phyloP scores from a whole-genome alignment of 2,888 invertebrate species.

The Stenoptilia bipunctidactyla region DNA sequence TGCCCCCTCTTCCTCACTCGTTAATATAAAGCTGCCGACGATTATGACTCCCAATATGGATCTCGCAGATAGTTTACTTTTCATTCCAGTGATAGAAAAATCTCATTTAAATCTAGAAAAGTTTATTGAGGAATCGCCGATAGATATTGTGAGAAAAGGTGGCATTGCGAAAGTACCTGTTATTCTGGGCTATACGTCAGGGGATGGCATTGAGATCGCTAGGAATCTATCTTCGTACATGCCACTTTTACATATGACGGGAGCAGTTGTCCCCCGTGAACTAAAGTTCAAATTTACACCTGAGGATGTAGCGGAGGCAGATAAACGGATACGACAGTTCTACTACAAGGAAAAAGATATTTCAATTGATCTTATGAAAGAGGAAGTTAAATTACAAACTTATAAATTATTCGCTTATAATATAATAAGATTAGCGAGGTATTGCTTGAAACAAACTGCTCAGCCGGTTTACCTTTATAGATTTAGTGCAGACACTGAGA shows the following conservation, averaged over 20 bases:
- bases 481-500: conserved; percentile 47
- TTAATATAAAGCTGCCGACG: conserved; percentile 41
- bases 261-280: conserved; percentile 50
- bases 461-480: conserved; percentile 45
- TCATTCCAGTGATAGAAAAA: conserved; percentile 57
- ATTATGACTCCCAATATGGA: conserved; percentile 32
- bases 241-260: conserved; percentile 26
- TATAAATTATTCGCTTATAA: conserved; percentile 46
- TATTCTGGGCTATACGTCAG: conserved; percentile 52
- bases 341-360: conserved; percentile 40
- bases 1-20: conserved; percentile 35
- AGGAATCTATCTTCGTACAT: conserved; percentile 30
- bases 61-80: conserved; percentile 40
- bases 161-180: conserved; percentile 40
- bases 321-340: conserved; percentile 37
- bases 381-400: conserved; percentile 37
- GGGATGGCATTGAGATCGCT: conserved; percentile 55
- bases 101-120: conserved; percentile 28
- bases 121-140: conserved; percentile 39
- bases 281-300: conserved; percentile 37
- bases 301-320: conserved; percentile 27
- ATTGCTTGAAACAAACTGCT: conserved; percentile 23
- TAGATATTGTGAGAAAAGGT: conserved; percentile 33
- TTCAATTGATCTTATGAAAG: conserved; percentile 30
- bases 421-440: conserved; percentile 42